phyloP scores from a whole-genome alignment of 2,888 invertebrate genomes.

The Dinocampus coccinellae region DNA sequence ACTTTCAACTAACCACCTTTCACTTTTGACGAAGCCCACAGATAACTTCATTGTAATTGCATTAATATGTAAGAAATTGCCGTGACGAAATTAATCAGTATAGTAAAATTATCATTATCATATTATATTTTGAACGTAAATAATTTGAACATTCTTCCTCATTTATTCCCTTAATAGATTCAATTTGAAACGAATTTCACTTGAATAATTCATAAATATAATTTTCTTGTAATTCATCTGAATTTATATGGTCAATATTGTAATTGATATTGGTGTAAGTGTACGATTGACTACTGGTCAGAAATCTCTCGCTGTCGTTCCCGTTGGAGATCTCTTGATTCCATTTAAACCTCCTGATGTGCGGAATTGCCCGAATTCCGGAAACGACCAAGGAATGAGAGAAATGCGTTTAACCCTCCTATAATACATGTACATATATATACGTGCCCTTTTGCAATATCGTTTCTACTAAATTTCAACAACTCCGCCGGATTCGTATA shows the following conservation, averaged over 20 bases:
- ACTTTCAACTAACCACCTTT: neutral
- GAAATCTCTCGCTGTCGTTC: neutral
- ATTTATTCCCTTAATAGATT: neutral
- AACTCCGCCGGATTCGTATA: slow-evolving; percentile 33
- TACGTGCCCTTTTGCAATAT: slow-evolving; percentile 45
- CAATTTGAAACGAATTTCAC: neutral
- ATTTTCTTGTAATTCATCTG: too few relatives aligned
- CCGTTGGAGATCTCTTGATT: neutral
- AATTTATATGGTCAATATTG: too few relatives aligned
- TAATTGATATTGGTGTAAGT: neutral
- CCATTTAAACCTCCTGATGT: neutral
- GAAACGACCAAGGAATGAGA: neutral
- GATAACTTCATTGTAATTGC: slow-evolving; percentile 50
- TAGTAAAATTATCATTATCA: slow-evolving; percentile 9
- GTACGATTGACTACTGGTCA: neutral
- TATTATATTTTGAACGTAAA: slow-evolving; percentile 15
- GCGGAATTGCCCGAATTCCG: slow-evolving; percentile 3
- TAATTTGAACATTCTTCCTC: neutral
- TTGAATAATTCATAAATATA: neutral
- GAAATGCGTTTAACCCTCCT: neutral
- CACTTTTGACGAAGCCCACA: slow-evolving; percentile 29
- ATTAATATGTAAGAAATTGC: slow-evolving; percentile 50
- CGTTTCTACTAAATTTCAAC: slow-evolving; percentile 56
- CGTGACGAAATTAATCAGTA: slow-evolving; percentile 39
- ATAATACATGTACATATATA: neutral